phyloP scores from a whole-genome alignment of 2,888 invertebrate genomes.

The Notodonta ziczac region DNA sequence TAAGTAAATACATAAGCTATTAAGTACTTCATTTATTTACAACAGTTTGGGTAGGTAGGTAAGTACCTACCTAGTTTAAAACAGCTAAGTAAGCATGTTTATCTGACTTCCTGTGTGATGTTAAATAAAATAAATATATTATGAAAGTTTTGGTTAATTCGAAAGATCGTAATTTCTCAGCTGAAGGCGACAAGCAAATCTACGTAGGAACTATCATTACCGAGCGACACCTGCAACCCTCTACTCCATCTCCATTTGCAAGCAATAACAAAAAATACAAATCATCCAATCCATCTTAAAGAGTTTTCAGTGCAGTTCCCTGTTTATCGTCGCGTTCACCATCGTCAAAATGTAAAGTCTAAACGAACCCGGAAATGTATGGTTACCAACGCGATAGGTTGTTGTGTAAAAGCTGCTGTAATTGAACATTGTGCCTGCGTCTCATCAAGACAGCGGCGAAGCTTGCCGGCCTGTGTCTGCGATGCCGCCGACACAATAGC shows the following conservation, averaged over 20 bases:
- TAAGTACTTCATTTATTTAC: too few species aligned
- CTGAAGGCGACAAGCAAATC: background rate
- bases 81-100: too few species aligned
- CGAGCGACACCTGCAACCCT: background rate
- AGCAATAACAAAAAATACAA: background rate
- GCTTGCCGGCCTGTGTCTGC: slow-evolving; percentile 64
- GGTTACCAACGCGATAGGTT: slow-evolving; percentile 17
- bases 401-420: slow-evolving; percentile 54
- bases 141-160: background rate
- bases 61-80: too few species aligned
- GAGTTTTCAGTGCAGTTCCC: background rate
- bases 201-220: background rate
- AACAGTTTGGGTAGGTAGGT: too few species aligned
- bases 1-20: too few species aligned
- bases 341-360: background rate
- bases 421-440: slow-evolving; percentile 68
- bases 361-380: slow-evolving; percentile 3
- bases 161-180: background rate
- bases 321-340: background rate
- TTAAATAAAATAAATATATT: too few species aligned
- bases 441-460: slow-evolving; percentile 52
- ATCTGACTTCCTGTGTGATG: too few species aligned
- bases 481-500: slow-evolving; percentile 75
- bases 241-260: background rate
- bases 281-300: background rate